phyloP scores from a whole-genome alignment of 2,888 invertebrate genomes.

The Lasius platythorax region DNA sequence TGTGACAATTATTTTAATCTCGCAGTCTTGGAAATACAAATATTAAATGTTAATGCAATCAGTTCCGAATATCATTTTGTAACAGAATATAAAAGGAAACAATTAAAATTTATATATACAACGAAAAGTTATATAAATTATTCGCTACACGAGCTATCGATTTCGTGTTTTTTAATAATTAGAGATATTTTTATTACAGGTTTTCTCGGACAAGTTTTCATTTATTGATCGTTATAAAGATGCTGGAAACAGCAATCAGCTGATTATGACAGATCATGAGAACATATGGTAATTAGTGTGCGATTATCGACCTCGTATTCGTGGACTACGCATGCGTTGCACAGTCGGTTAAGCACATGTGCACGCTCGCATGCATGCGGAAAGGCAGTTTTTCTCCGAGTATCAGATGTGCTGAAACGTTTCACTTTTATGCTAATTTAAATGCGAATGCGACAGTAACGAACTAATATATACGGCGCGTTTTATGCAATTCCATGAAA shows the following conservation, averaged over 20 bases:
- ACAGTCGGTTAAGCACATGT: background rate
- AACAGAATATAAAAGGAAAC: no score
- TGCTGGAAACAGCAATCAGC: background rate
- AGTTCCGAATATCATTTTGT: no score
- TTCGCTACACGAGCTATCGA: no score
- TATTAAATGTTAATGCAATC: no score
- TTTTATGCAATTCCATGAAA: conserved; percentile 9
- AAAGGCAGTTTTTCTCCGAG: conserved; percentile 25
- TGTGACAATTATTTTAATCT: no score
- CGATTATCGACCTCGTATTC: background rate
- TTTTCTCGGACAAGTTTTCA: background rate
- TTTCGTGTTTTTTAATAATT: background rate
- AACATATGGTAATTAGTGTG: background rate
- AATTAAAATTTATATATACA: no score
- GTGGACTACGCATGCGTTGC: background rate
- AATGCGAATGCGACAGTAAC: background rate
- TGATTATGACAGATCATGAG: background rate
- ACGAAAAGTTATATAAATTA: no score
- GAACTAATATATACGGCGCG: background rate
- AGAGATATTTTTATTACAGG: background rate
- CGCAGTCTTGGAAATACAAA: no score
- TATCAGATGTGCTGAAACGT: background rate
- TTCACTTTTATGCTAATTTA: background rate
- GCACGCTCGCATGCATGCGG: background rate
- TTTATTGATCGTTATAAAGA: background rate